Evolutionary conservation across 2,797 vertebrate genomes (phyloP).

Genomic region (Gorsachius magnificus): DNA sequence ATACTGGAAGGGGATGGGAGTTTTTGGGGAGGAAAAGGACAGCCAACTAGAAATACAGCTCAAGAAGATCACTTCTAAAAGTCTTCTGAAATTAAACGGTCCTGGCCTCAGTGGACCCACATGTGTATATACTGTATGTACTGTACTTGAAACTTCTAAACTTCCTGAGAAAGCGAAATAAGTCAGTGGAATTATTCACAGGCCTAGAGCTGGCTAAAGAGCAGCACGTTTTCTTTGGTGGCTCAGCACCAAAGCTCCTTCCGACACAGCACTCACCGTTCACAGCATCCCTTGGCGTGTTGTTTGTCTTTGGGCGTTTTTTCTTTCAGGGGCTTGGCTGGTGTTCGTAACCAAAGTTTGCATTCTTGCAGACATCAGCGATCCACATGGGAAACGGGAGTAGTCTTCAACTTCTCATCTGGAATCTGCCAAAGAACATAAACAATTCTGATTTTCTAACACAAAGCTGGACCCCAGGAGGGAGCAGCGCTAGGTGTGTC

Average conservation of each 20-base stretch:
- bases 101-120: neutral
- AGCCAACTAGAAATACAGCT: neutral
- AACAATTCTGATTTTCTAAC: neutral
- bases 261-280: neutral
- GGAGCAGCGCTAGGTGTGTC: neutral
- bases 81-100: neutral
- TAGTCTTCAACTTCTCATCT: neutral
- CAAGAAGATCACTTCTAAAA: neutral
- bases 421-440: neutral
- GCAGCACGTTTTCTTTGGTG: neutral
- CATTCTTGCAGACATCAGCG: neutral
- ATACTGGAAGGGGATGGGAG: neutral
- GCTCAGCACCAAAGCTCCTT: neutral
- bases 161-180: neutral
- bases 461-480: neutral
- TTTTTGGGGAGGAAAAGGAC: neutral
- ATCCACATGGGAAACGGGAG: neutral
- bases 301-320: neutral
- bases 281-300: neutral
- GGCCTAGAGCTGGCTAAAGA: neutral
- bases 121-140: accelerated
- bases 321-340: neutral
- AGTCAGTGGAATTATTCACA: neutral
- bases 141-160: neutral
- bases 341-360: neutral